These are phyloP conservation scores for Ochotona curzoniae DNA, from an alignment of 2,113 vertebrate species.

Conservation along the genomic window DNA sequence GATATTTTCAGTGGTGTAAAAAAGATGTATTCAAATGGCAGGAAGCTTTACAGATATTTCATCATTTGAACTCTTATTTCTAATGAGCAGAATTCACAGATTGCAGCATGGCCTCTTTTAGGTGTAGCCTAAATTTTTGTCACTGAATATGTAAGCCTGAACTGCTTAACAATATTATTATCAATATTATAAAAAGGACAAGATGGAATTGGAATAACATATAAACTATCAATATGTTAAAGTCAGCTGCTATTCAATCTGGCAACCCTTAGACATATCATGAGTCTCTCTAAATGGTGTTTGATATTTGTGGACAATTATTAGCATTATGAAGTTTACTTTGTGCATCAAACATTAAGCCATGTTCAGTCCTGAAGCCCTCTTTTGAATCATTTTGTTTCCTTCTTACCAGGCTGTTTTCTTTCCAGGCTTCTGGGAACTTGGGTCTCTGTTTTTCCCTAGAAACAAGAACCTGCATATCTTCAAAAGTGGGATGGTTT, in stretches of 20 bases:
- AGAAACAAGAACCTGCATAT: conserved; percentile 99
- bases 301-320: background rate
- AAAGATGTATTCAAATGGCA: conserved; percentile 51
- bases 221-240: conserved; percentile 63
- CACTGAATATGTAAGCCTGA: background rate
- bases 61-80: background rate
- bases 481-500: conserved; percentile 99
- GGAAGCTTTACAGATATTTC: conserved; percentile 23
- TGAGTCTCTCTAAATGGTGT: conserved; percentile 32
- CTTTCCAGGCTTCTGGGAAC: conserved; percentile 99
- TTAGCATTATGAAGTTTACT: background rate
- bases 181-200: conserved; percentile 44
- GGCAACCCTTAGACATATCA: conserved; percentile 30
- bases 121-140: conserved; percentile 34
- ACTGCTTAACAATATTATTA: conserved; percentile 50
- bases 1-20: background rate
- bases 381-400: conserved; percentile 68
- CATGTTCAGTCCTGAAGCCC: background rate
- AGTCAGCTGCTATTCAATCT: conserved; percentile 28
- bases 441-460: conserved; percentile 98
- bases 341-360: conserved; percentile 65
- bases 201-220: conserved; percentile 57
- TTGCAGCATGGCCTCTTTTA: background rate
- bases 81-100: conserved; percentile 24
- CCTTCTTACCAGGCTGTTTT: conserved; percentile 95